phyloP scores from a whole-genome alignment of 2,797 vertebrate genomes.

The Phoeniculus purpureus region DNA sequence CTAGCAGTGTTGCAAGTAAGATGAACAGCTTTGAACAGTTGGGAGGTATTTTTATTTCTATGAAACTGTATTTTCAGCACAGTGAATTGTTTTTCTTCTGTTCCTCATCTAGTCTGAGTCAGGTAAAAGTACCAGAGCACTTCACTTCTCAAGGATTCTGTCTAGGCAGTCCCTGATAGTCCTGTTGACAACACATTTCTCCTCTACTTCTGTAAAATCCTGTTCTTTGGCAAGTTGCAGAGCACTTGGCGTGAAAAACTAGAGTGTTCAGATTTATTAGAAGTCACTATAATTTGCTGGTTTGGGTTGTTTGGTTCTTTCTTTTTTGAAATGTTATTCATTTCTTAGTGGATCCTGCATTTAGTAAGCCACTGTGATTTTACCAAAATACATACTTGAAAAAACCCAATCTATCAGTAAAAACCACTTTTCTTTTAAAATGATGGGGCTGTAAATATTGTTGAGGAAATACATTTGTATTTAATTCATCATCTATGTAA shows the following conservation, averaged over 20 bases:
- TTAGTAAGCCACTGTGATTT: not conserved
- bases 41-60: not conserved
- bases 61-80: not conserved
- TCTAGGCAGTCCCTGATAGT: not conserved
- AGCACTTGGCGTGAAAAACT: not conserved
- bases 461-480: not conserved
- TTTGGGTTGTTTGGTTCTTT: not conserved
- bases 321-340: rapidly evolving
- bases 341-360: not conserved
- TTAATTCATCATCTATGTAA: not conserved
- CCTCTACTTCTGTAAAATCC: not conserved
- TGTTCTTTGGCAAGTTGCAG: not conserved
- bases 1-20: not conserved
- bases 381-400: not conserved
- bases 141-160: not conserved
- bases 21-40: not conserved
- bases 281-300: not conserved
- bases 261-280: not conserved
- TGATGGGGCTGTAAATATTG: not conserved
- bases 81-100: not conserved
- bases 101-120: not conserved
- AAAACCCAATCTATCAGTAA: not conserved
- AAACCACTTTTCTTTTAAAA: not conserved
- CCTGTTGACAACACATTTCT: not conserved
- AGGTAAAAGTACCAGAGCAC: not conserved